Base-by-base conservation (phyloP, 2,797 vertebrate genomes). In the Dipus sagitta region DNA sequence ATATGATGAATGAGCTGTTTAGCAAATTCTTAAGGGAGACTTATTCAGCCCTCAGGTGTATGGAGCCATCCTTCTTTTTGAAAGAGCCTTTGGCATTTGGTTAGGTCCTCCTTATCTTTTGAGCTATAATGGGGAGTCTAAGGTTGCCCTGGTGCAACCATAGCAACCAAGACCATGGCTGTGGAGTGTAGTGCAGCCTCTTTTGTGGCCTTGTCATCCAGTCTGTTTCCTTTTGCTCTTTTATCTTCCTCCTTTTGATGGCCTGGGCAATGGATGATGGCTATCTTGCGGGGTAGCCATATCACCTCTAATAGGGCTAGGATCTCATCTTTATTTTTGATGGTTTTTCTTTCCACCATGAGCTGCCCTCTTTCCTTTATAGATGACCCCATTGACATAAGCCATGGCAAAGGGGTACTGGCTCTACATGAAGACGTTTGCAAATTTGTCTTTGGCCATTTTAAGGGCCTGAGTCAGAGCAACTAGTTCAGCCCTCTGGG, bases 41-140 rank as follows among this genome's bases (percentile, higher is more conserved):
- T 21, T 32, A 54, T 68, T 14, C 4, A 20, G 24, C 13, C 8
- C 8, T 68, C 3, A 21, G 30, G 20, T 23, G 6, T 54, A 47
- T 70, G 21, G 6, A 70, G 65, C 8, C 30, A 26, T 84, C 38
- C 23, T 15, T 32, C 42, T 23, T 84, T 54, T 52, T 32, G 0
- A 24, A n/a, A 24, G 28, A 52, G 28, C 30, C 38, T 2, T 83
- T 68, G 20, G 32, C 65, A 70, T 24, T 54, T 54, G 8, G 24
- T 15, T 23, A 67, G 3, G 8, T 54, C 12, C 23, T 24, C 12
- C 47, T 70, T 54, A 6, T 32, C 30, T 17, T 54, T 42, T 23
- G 13, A 2, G 11, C 4, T 32, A 3, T 54, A 32, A 9, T 68
- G 21, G 24, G 30, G 38, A 1, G 2, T 17, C 0, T 0, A 10